Percentiles rank a stretch among this genome's conserved stretches.
Evolutionary conservation across 2,888 invertebrate genomes (phyloP).

Genomic region (Acanthococcus lagerstroemiae): DNA sequence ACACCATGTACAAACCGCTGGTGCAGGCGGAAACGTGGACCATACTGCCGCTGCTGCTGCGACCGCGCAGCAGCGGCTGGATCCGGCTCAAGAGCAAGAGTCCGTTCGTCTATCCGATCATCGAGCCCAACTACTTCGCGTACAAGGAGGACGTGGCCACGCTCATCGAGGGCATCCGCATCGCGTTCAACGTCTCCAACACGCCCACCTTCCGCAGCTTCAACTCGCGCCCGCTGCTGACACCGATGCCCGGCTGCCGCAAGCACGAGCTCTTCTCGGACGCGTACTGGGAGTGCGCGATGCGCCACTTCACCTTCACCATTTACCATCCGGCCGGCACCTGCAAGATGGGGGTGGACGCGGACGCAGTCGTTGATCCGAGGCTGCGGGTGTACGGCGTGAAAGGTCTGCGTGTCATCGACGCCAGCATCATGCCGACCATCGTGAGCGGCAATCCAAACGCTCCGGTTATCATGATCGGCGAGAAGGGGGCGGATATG

Average conservation of each 20-base stretch:
- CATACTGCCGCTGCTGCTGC: conserved; percentile 64
- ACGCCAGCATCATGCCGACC: conserved; percentile 79
- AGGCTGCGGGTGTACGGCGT: conserved; percentile 68
- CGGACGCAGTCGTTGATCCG: conserved; percentile 68
- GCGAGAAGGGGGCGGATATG: conserved; percentile 79
- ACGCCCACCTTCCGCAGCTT: conserved; percentile 70
- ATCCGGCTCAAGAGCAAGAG: conserved; percentile 70
- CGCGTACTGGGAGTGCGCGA: conserved; percentile 76
- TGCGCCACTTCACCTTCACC: conserved; percentile 68
- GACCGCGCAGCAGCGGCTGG: conserved; percentile 81
- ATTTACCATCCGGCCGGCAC: conserved; percentile 80
- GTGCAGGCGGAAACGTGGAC: conserved; percentile 73
- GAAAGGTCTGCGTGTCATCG: conserved; percentile 64
- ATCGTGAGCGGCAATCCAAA: conserved; percentile 85
- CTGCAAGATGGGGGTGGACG: conserved; percentile 76
- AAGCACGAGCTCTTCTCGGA: conserved; percentile 51
- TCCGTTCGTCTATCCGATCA: conserved; percentile 70
- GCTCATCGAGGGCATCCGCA: conserved; percentile 71
- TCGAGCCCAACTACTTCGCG: conserved; percentile 87
- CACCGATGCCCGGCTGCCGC: conserved; percentile 73
- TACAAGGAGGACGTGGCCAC: conserved; percentile 69
- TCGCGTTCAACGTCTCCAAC: conserved; percentile 68
- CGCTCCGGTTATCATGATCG: conserved; percentile 82
- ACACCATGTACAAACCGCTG: conserved; percentile 74
- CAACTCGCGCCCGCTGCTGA: conserved; percentile 65